Base-by-base conservation (phyloP, 2,888 invertebrate genomes). In the Synanthedon tipuliformis region DNA sequence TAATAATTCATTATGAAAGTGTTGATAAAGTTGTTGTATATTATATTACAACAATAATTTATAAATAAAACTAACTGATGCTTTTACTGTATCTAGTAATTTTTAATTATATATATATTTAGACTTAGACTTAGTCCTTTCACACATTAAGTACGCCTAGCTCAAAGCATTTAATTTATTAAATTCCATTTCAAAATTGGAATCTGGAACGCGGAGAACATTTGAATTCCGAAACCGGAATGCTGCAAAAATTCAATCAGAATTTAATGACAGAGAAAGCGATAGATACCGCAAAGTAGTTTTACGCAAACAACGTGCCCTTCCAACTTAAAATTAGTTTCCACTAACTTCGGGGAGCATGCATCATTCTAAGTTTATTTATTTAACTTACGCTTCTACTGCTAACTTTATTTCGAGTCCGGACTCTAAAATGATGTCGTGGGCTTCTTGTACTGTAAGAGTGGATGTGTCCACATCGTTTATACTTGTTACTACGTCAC, bases 241-340 rank as follows among this genome's bases (percentile, higher is more conserved):
- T 13, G 45, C 15, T n/a, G 45, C 45, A 13, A 45, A 45, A 45
- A 45, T 45, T 45, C 45, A 45, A 12, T 45, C 45, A 45, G 45
- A 59, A 67, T 62, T 63, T 57, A 57, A 60, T 60, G 52, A 57
- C 54, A 52, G 50, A 52, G 50, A 52, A 52, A 53, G 48, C 51
- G 53, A 59, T 58, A 57, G 48, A 56, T 52, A 51, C 54, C 56
- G 54, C 15, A 13, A 45, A 45, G 45, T 45, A 45, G 13, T 45
- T 49, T 49, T 57, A 55, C 40, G 65, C 59, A 62, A 67, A 69
- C 69, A 72, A 62, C 59, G 67, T 13, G 45, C 45, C 45, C 67
- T 71, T 68, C 12, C 59, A 65, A 75, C 67, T 77, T 73, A 75
- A 49, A 74, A 77, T 78, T 72, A 73, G 71, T 72, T 45, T 75